Conservation (phyloP, 2,797 vertebrate genomes). For the Coreius guichenoti region DNA sequence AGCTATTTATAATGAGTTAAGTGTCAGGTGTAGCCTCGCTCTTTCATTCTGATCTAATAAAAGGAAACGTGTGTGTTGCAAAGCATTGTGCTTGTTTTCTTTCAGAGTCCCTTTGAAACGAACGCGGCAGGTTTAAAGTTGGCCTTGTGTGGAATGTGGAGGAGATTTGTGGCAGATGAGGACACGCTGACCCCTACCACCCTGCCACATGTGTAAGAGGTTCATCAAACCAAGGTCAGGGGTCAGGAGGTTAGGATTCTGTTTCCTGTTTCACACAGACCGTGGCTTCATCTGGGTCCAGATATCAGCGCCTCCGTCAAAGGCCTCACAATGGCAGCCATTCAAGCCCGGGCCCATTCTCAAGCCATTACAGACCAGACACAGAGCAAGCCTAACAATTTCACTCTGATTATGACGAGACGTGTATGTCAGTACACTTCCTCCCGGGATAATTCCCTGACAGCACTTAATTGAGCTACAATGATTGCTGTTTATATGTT, state of each 20-base stretch:
- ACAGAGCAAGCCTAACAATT: constrained; percentile 56
- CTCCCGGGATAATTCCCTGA: constrained; percentile 49
- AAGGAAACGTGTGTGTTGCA: constrained; percentile 31
- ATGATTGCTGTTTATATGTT: constrained; percentile 26
- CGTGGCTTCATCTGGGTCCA: constrained; percentile 64
- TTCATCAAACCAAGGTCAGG: constrained; percentile 67
- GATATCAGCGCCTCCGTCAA: constrained; percentile 62
- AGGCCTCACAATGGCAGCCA: constrained; percentile 62
- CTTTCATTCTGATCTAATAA: constrained; percentile 45
- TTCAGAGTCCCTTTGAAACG: constrained; percentile 45
- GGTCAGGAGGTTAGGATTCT: constrained; percentile 70
- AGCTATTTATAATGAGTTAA: constrained; percentile 38
- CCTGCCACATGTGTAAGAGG: constrained; percentile 64
- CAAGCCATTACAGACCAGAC: constrained; percentile 52
- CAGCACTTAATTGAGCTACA: constrained; percentile 41
- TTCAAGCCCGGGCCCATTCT: constrained; percentile 58
- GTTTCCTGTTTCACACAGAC: constrained; percentile 71
- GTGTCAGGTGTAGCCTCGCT: constrained; percentile 27
- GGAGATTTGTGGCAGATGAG: constrained; percentile 45
- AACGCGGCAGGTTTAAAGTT: constrained; percentile 47
- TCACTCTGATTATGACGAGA: constrained; percentile 57
- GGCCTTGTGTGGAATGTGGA: constrained; percentile 44
- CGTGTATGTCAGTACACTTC: constrained; percentile 41
- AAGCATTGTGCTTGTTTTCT: constrained; percentile 43
- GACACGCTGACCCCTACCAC: constrained; percentile 46